Base-by-base conservation (phyloP, 1,140 invertebrate genomes). In the Ips nitidus region DNA sequence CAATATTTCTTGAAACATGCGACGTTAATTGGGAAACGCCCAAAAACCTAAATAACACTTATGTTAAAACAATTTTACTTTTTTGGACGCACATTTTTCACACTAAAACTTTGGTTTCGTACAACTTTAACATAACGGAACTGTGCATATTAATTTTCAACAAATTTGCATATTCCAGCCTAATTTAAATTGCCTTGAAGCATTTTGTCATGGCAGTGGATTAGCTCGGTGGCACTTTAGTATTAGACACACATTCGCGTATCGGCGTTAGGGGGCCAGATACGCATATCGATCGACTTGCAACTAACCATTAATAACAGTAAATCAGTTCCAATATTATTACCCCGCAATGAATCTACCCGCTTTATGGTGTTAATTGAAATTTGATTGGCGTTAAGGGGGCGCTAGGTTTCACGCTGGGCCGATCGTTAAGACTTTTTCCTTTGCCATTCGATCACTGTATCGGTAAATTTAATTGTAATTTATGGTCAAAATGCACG, bases 271-370 rank as follows among this genome's bases (percentile, higher is more conserved):
- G 57, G 57, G 52, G n/a, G 57, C 57, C 22, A 42, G 5, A 59
- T 42, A 56, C 47, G 43, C 62, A 6, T 56, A 22, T 50, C 52
- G n/a, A 40, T 65, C 52, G 62, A 50, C 62, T 65, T 65, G 7
- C 52, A 65, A 56, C 52, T 63, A 41, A 65, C 52, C 52, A 65
- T 65, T 65, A 65, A 65, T 65, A 65, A 65, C 62, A 55, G 52
- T 65, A 65, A 65, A 65, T 65, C 62, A 55, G 52, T 53, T 55
- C 22, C 62, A 65, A 65, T 56, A 65, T 65, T 65, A 65, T 65
- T 65, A 65, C 62, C 52, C 52, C 42, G 36, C 52, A 38, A 65
- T 65, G 62, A 65, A 65, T 47, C 62, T 43, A 62, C 43, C 43
- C 45, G 45, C 60, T 62, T 62, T 62, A 62, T 39, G 4, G n/a